Conservation (phyloP, 1,140 invertebrate genomes). For the Pentalonia nigronervosa region DNA sequence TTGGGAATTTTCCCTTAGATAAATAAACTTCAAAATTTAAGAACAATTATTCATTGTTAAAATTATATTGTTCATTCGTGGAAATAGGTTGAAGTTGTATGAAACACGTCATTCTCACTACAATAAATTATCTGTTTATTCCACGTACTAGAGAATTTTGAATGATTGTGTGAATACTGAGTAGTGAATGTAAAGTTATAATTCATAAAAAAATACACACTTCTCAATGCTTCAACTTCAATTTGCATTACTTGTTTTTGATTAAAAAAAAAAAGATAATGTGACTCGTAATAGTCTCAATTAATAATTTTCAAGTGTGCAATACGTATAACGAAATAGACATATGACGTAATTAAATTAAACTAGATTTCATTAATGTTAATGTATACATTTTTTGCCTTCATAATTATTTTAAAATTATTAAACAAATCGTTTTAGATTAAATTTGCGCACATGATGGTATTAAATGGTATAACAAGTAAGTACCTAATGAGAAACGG, state of each 20-base stretch:
- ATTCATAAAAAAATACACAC: background rate
- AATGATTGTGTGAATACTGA: background rate
- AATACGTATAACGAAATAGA: background rate
- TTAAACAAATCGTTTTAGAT: background rate
- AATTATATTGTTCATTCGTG: background rate
- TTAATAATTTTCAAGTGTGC: background rate
- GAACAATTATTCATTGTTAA: background rate
- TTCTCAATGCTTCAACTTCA: background rate
- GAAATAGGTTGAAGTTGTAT: background rate
- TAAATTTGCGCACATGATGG: background rate
- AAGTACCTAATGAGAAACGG: background rate
- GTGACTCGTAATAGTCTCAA: background rate
- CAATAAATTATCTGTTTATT: background rate
- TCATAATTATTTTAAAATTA: background rate
- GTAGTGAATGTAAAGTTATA: background rate
- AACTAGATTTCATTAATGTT: background rate
- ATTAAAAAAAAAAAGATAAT: background rate
- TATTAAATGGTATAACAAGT: background rate
- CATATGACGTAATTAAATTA: background rate
- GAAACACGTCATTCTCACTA: background rate
- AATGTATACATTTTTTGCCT: background rate
- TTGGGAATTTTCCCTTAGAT: background rate
- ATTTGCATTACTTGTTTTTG: background rate
- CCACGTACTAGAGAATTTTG: background rate
- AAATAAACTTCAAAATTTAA: background rate